These are phyloP conservation scores for Coracias cyanogaster DNA, from an alignment of 2,797 vertebrate species.

Conservation along the genomic window DNA sequence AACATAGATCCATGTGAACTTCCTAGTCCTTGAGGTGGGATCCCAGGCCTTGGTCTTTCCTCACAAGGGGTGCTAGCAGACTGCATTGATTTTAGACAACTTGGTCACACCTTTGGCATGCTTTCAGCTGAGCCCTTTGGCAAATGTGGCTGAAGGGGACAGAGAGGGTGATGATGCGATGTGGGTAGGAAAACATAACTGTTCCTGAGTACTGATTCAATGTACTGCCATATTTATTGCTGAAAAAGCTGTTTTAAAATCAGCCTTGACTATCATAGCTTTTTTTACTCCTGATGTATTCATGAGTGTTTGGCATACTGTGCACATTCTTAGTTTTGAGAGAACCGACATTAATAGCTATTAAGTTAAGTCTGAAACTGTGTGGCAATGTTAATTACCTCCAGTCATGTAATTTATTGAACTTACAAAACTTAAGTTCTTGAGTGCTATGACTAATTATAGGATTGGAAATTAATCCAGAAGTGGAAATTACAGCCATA, in stretches of 20 bases:
- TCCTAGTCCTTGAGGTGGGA: background rate
- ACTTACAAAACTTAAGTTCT: conserved; percentile 51
- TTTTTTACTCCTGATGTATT: conserved; percentile 2
- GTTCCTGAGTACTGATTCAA: background rate
- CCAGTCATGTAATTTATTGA: conserved; percentile 45
- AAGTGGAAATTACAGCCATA: conserved; percentile 25
- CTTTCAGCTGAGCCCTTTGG: background rate
- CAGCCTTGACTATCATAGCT: background rate
- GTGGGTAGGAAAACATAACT: background rate
- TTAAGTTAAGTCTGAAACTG: conserved; percentile 31
- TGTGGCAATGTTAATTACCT: conserved; percentile 24
- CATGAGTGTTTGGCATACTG: background rate
- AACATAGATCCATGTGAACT: background rate
- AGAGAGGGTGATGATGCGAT: background rate
- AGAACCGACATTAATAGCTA: conserved; percentile 7
- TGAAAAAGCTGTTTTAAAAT: background rate
- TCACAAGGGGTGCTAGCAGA: background rate
- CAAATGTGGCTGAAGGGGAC: background rate
- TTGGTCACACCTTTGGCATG: background rate
- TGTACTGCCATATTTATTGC: background rate
- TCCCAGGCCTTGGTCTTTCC: background rate
- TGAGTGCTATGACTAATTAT: conserved; percentile 45
- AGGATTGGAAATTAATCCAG: conserved; percentile 47
- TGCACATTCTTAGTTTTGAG: conserved; percentile 32
- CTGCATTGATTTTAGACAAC: background rate